Evolutionary conservation across 2,797 vertebrate species (phyloP), one percentile per base, ranked within the genome.

Genomic region (Euthynnus affinis): DNA sequence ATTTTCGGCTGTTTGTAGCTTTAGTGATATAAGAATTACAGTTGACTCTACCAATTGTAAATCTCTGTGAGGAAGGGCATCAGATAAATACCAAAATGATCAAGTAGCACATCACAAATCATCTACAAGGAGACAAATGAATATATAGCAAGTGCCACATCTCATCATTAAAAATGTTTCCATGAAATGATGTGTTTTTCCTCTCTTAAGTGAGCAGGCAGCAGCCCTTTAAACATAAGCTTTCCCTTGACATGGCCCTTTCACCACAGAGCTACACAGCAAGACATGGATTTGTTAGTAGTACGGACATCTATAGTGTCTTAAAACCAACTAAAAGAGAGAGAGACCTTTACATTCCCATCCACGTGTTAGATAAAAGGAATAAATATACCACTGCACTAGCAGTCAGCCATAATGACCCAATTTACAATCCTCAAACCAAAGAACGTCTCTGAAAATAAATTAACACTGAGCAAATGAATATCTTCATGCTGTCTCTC

Each of bases 401-500:
- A 63, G 78, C 78, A 70, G 74, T 69, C 65, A 56, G 76, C 77
- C 76, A 81, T 90, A 83, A 91, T 90, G 88, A 91, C 87, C 88
- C 81, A 86, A 88, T 93, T 92, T 88, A 85, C 29, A 0, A 59
- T 59, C 55, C 37, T 85, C 68, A 81, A 89, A 84, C 80, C 80
- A 81, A 84, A 86, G 62, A 88, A 86, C 67, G 80, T 74, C 73
- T 84, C 79, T 56, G 71, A 58, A 84, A 87, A 88, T 71, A 88
- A 91, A 88, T 87, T 6, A 87, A 87, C 70, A 69, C 73, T 25
- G 78, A 87, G 75, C 49, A 85, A 90, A 93, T 81, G 17, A 74
- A 87, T 74, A 75, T 84, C 81, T 56, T 57, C 27, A 29, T 64
- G 61, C 51, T 23, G 78, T 75, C 44, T 66, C 70, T 78, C 15